Evolutionary conservation across 2,113 vertebrate species (phyloP).

Genomic region (Chitala chitala): DNA sequence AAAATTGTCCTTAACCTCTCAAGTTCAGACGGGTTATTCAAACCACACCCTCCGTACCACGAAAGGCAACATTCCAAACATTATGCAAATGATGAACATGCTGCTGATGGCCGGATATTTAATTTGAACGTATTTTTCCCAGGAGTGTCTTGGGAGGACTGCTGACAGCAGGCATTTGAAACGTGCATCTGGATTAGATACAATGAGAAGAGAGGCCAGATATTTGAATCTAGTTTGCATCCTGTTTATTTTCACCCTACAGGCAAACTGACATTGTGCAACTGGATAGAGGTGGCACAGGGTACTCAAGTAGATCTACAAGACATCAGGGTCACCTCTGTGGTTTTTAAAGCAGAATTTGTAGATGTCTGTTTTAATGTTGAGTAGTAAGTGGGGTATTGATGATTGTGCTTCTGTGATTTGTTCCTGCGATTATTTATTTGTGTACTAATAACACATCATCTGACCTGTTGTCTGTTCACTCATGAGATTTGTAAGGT

Average conservation of each 20-base stretch:
- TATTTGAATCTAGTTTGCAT: conserved; percentile 27
- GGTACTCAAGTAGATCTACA: background rate
- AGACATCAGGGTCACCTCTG: background rate
- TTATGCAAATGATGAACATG: background rate
- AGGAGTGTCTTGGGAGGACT: background rate
- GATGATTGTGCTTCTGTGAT: no score
- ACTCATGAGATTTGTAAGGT: no score
- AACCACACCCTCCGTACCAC: background rate
- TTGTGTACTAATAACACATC: no score
- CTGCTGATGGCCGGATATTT: background rate
- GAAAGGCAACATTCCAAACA: conserved; percentile 10
- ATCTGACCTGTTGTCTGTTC: no score
- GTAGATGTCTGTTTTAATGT: no score
- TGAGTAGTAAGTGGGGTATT: no score
- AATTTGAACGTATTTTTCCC: background rate
- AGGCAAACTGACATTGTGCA: background rate
- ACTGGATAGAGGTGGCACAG: background rate
- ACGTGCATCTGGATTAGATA: background rate
- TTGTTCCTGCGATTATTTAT: no score
- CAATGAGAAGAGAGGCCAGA: background rate
- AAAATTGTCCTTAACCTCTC: background rate
- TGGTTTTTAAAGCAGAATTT: no score
- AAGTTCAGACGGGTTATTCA: background rate
- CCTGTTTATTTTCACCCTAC: background rate
- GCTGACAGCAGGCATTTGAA: background rate